Evolutionary conservation across 2,797 vertebrate genomes (phyloP).

Genomic region (Natrix natrix): DNA sequence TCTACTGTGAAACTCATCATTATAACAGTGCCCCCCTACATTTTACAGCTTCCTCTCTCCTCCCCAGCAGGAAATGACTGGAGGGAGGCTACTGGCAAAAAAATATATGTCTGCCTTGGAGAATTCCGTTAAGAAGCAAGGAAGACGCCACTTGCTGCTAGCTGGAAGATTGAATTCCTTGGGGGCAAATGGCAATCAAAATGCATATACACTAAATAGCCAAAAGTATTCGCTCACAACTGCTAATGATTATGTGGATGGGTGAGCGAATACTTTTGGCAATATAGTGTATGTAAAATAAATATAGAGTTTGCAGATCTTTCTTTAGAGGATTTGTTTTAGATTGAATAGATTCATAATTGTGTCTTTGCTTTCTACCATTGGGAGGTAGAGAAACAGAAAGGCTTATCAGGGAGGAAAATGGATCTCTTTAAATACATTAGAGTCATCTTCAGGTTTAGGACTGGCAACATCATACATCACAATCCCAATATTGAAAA

Average conservation of each 20-base stretch:
- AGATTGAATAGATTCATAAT: not conserved
- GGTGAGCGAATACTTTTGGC: no score
- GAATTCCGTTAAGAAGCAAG: not conserved
- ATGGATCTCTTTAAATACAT: not conserved
- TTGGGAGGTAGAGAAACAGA: not conserved
- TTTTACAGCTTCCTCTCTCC: not conserved
- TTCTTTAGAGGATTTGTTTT: not conserved
- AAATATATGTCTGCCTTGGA: slow-evolving; percentile 15
- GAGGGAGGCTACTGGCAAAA: slow-evolving; percentile 25
- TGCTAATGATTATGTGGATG: no score
- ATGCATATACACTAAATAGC: not conserved
- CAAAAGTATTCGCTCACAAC: no score
- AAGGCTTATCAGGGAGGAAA: not conserved
- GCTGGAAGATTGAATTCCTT: slow-evolving; percentile 26
- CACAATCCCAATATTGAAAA: not conserved
- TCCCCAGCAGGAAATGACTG: slow-evolving; percentile 13
- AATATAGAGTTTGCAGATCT: not conserved
- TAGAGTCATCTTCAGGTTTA: not conserved
- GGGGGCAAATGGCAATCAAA: slow-evolving; percentile 33
- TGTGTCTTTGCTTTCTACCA: not conserved
- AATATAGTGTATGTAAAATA: slow-evolving; percentile 17
- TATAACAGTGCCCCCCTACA: not conserved
- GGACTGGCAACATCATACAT: not conserved
- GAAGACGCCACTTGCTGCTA: not conserved
- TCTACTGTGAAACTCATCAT: not conserved